Percentiles rank a stretch among this genome's conserved stretches.
phyloP scores from a whole-genome alignment of 2,888 invertebrate genomes.

The Hedychridium roseum region DNA sequence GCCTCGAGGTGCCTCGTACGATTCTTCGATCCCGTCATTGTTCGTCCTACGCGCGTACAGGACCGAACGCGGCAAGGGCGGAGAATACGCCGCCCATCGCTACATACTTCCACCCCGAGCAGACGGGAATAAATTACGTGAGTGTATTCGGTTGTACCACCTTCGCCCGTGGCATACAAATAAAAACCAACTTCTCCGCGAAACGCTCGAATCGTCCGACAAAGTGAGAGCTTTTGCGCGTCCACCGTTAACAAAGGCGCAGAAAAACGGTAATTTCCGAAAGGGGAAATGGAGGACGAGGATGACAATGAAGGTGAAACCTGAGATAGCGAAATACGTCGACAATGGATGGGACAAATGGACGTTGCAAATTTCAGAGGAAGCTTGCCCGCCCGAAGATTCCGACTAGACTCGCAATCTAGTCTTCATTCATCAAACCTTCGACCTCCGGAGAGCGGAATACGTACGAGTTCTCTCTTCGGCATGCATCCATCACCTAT shows the following conservation, averaged over 20 bases:
- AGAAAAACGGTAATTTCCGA: too few species aligned
- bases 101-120: background rate
- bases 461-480: conserved; percentile 15
- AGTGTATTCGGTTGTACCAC: too few species aligned
- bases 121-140: background rate
- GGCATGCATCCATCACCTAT: conserved; percentile 35
- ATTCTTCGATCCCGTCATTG: conserved; percentile 23
- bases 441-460: conserved; percentile 27
- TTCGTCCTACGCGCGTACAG: conserved; percentile 7
- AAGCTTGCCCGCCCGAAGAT: conserved; percentile 9
- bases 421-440: conserved; percentile 40
- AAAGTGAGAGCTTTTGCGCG: too few species aligned
- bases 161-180: too few species aligned
- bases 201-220: too few species aligned
- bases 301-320: background rate
- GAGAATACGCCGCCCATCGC: background rate
- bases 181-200: too few species aligned
- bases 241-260: too few species aligned
- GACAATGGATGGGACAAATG: conserved; percentile 13
- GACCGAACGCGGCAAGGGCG: conserved; percentile 3
- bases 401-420: conserved; percentile 31
- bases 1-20: conserved; percentile 21
- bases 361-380: conserved; percentile 33
- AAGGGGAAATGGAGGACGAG: background rate
- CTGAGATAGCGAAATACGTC: conserved; percentile 16